These are phyloP conservation scores for Sialia sialis DNA, from an alignment of 2,113 vertebrate species.

Conservation along the genomic window DNA sequence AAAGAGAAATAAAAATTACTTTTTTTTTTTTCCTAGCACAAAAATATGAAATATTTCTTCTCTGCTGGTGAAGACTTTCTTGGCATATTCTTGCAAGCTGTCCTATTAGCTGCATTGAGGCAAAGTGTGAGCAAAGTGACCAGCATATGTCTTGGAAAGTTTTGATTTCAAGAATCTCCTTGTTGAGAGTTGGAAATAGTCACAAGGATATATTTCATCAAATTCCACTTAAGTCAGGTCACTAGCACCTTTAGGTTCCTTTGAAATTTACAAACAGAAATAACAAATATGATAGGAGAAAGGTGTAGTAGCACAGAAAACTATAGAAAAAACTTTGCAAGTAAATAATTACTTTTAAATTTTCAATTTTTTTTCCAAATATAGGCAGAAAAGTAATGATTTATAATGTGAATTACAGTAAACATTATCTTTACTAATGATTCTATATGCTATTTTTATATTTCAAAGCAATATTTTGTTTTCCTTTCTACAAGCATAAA, in stretches of 20 bases:
- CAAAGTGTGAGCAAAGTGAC: not conserved
- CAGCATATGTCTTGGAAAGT: not conserved
- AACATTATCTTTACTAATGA: not conserved
- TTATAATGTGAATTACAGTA: not conserved
- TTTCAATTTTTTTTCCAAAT: not conserved
- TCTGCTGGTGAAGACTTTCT: not conserved
- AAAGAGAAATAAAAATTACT: not conserved
- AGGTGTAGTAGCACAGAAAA: not conserved
- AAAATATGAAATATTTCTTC: not conserved
- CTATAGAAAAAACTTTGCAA: not conserved
- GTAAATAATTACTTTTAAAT: not conserved
- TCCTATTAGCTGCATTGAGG: not conserved
- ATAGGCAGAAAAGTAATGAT: not conserved
- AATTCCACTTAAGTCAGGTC: not conserved
- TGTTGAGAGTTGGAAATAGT: not conserved
- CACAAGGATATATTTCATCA: not conserved
- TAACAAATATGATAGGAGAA: not conserved
- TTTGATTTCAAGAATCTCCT: not conserved
- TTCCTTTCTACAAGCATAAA: not conserved
- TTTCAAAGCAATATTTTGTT: not conserved
- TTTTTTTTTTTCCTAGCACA: not conserved
- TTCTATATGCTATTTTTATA: not conserved
- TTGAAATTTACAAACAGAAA: not conserved
- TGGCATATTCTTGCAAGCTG: not conserved
- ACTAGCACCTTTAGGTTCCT: not conserved